phyloP scores from a whole-genome alignment of 2,888 invertebrate species.

The Drosophila emarginata region DNA sequence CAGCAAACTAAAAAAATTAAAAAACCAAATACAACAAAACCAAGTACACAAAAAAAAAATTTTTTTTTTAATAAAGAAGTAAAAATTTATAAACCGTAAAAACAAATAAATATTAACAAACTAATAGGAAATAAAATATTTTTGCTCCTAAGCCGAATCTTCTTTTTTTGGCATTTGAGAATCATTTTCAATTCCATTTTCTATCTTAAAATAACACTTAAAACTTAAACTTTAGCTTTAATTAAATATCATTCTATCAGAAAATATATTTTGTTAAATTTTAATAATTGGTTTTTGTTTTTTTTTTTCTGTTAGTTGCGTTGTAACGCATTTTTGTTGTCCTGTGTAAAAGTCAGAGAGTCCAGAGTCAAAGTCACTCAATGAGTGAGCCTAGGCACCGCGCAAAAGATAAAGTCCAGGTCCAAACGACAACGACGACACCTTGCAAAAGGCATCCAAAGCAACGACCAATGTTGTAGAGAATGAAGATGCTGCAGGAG shows the following conservation, averaged over 20 bases:
- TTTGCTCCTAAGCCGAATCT: too few species aligned
- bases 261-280: too few species aligned
- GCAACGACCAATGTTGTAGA: slow-evolving; percentile 31
- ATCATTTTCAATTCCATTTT: too few species aligned
- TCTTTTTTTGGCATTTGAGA: too few species aligned
- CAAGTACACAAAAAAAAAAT: background rate
- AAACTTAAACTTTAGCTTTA: background rate
- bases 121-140: too few species aligned
- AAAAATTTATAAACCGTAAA: too few species aligned
- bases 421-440: slow-evolving; percentile 56
- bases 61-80: too few species aligned
- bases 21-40: too few species aligned
- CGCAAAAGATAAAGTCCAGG: slow-evolving; percentile 24
- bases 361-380: slow-evolving; percentile 34
- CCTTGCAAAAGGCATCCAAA: slow-evolving; percentile 54
- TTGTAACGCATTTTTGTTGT: background rate
- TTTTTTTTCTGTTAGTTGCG: too few species aligned
- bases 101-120: too few species aligned
- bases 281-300: background rate
- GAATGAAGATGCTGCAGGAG: slow-evolving; percentile 16
- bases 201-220: background rate
- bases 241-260: too few species aligned
- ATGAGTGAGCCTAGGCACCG: slow-evolving; percentile 41
- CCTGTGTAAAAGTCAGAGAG: slow-evolving; percentile 15
- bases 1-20: too few species aligned